Evolutionary conservation across 2,888 invertebrate species (phyloP).

Genomic region (Meghimatium bilineatum): DNA sequence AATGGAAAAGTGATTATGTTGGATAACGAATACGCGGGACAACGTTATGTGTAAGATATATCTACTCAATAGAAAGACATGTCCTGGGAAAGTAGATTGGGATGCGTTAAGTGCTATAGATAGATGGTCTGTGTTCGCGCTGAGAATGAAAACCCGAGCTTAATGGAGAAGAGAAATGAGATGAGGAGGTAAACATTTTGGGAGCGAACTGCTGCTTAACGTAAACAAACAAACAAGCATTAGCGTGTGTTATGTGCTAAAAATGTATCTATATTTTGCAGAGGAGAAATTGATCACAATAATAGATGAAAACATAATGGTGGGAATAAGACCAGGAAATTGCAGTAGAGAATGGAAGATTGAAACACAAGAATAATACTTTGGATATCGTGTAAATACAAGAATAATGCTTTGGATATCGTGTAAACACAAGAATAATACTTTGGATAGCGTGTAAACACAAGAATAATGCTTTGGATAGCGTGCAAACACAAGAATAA

Average conservation of each 20-base stretch:
- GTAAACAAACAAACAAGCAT: conserved; percentile 11
- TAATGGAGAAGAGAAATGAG: conserved; percentile 12
- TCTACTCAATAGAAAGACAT: conserved; percentile 7
- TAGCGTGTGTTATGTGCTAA: background rate
- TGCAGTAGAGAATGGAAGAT: background rate
- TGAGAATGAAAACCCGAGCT: too few relatives aligned
- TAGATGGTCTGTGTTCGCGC: background rate
- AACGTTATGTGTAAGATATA: conserved; percentile 1
- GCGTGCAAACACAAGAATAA: too few relatives aligned
- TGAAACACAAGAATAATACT: background rate
- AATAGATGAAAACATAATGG: background rate
- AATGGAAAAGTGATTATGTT: conserved; percentile 19
- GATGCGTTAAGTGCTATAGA: background rate
- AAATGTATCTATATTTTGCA: background rate
- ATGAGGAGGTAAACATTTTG: conserved; percentile 8
- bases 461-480: too few relatives aligned
- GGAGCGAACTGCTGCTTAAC: background rate
- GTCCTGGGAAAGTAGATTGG: background rate
- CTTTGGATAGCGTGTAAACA: too few relatives aligned
- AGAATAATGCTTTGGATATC: too few relatives aligned
- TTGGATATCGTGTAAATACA: too few relatives aligned
- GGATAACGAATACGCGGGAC: conserved; percentile 5
- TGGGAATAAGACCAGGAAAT: too few relatives aligned
- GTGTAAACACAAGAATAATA: too few relatives aligned
- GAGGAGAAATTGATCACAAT: background rate